Evolutionary conservation across 2,888 invertebrate genomes (phyloP).

Genomic region (Agrochola circellaris): DNA sequence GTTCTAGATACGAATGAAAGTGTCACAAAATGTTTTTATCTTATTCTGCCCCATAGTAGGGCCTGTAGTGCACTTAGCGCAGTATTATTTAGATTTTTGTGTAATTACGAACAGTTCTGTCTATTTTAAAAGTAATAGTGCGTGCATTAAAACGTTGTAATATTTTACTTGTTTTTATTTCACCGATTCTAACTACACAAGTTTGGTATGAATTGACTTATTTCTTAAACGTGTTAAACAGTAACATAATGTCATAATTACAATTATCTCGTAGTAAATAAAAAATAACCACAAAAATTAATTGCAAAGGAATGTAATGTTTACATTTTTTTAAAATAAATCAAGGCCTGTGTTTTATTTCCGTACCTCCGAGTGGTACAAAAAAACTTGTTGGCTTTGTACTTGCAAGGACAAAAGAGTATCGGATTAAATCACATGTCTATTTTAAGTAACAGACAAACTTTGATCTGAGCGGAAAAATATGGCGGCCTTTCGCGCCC

Average conservation of each 20-base stretch:
- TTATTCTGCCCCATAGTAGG: background rate
- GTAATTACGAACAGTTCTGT: background rate
- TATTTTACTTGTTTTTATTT: background rate
- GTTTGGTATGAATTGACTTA: background rate
- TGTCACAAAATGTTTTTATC: conserved; percentile 3
- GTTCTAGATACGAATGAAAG: conserved; percentile 1
- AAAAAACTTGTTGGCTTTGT: conserved; percentile 3
- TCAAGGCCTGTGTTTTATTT: conserved; percentile 8
- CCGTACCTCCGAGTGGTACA: background rate
- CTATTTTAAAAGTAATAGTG: background rate
- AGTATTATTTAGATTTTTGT: background rate
- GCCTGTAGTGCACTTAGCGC: background rate
- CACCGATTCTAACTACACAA: background rate
- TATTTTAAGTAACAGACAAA: background rate
- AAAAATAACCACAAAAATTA: conserved; percentile 18
- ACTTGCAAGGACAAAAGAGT: conserved; percentile 10
- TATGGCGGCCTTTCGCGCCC: background rate
- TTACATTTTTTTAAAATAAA: conserved; percentile 12
- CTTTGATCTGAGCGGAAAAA: background rate
- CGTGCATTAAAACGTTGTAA: background rate
- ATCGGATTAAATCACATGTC: background rate
- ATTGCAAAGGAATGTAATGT: conserved; percentile 1
- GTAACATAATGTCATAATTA: background rate
- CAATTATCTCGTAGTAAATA: background rate
- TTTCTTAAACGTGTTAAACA: background rate